Percentiles rank a stretch among this genome's conserved stretches.
Conservation (phyloP, 2,797 vertebrate genomes). For the Platyrinchus mystaceus region DNA sequence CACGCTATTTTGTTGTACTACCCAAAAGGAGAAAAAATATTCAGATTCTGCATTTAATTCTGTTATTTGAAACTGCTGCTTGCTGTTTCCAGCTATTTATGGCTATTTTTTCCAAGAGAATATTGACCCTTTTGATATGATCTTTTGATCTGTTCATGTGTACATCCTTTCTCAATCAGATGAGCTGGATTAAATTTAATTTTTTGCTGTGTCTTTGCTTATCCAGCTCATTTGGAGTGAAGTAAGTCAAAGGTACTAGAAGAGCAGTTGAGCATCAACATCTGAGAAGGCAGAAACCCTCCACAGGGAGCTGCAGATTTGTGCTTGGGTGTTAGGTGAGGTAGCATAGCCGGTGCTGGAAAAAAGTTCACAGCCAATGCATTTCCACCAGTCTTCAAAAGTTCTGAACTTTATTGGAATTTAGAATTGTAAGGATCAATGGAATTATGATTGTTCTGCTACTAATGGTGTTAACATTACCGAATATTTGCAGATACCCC, state of each 20-base stretch:
- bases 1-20: neutral
- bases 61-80: neutral
- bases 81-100: neutral
- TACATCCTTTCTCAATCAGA: neutral
- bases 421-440: conserved; percentile 16
- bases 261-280: neutral
- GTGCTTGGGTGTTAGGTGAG: neutral
- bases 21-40: neutral
- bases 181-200: neutral
- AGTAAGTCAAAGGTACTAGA: neutral
- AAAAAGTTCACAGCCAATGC: neutral
- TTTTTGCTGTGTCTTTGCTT: neutral
- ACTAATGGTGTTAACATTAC: conserved; percentile 48
- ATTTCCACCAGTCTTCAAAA: neutral
- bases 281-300: neutral
- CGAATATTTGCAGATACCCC: conserved; percentile 81
- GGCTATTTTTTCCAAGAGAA: neutral
- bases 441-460: conserved; percentile 38
- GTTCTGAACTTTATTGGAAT: neutral
- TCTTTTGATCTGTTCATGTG: neutral
- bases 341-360: neutral
- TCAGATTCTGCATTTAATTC: neutral
- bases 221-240: neutral
- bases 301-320: neutral
- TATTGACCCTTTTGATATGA: neutral